Base-by-base conservation (phyloP, 2,797 vertebrate species). In the Melanotaenia nigrans region DNA sequence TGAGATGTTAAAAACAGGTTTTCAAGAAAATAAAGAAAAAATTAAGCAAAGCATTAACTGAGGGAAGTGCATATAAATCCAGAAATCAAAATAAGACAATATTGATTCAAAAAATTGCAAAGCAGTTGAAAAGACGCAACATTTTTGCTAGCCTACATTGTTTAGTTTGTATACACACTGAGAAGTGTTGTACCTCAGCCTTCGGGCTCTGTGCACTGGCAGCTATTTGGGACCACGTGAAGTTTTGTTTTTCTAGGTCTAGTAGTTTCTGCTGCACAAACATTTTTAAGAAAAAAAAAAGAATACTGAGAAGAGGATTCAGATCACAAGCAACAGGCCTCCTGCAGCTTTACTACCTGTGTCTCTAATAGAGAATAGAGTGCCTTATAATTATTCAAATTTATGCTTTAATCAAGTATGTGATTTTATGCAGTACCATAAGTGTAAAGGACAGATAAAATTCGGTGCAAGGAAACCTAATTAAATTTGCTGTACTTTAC, bases 401-500 rank as follows among this genome's bases (percentile, higher is more conserved):
- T 25, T 40, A 4, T 64, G 51, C 25, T 75, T 38, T 45, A 70
- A 68, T 59, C 5, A 72, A 58, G 49, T 57, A 68, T 58, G 30
- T 45, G 4, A 74, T 84, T 71, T 66, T 36, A 67, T 69, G 20
- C n/a, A 63, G 28, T 20, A 45, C 18, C 49, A 47, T 62, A 49
- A 57, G n/a, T 67, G 47, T 60, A 58, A 67, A 57, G 65, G 73
- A 78, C 77, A 70, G 45, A 67, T 59, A 63, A 36, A 54, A 16
- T 13, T 78, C 58, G 30, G 28, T 62, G 60, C 18, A 49, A 62
- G 59, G 53, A 65, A 74, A 58, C 13, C 36, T 75, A 58, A 81
- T 75, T 66, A 60, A 36, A 79, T 75, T 72, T 28, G 7, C 5
- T 36, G 12, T 53, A 10, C n/a, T 78, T 76, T 56, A 79, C 67